Percentiles rank a stretch among this genome's conserved stretches.
Conservation (phyloP, 1,140 invertebrate species). For the Galleria mellonella region DNA sequence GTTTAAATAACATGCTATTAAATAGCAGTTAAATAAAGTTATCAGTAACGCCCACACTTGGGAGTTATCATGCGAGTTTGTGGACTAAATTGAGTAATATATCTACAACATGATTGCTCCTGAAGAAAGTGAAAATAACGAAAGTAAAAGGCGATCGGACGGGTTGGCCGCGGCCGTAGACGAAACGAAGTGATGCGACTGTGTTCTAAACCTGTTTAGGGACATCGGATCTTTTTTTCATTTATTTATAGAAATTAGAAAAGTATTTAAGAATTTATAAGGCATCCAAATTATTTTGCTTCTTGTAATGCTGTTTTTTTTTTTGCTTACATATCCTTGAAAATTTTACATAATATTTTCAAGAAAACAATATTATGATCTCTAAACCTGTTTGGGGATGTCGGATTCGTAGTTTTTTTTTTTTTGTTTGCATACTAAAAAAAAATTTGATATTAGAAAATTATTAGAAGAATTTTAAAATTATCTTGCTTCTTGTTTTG, state of each 20-base stretch:
- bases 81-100: slow-evolving; percentile 31
- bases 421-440: no score
- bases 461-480: no score
- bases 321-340: no score
- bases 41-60: slow-evolving; percentile 10
- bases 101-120: slow-evolving; percentile 34
- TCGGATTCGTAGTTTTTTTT: no score
- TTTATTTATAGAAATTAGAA: neutral
- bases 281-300: no score
- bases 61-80: slow-evolving; percentile 12
- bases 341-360: no score
- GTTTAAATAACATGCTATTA: neutral
- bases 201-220: slow-evolving; percentile 10
- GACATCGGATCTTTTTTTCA: neutral
- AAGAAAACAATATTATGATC: no score
- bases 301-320: no score
- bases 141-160: slow-evolving; percentile 61
- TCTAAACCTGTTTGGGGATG: no score
- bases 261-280: no score
- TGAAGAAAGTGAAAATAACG: slow-evolving; percentile 65
- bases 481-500: no score
- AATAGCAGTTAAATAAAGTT: slow-evolving; percentile 8
- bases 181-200: slow-evolving; percentile 30
- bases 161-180: slow-evolving; percentile 37
- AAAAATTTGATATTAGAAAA: no score